Evolutionary conservation across 2,888 invertebrate species (phyloP).

Genomic region (Seira sanloemensis): DNA sequence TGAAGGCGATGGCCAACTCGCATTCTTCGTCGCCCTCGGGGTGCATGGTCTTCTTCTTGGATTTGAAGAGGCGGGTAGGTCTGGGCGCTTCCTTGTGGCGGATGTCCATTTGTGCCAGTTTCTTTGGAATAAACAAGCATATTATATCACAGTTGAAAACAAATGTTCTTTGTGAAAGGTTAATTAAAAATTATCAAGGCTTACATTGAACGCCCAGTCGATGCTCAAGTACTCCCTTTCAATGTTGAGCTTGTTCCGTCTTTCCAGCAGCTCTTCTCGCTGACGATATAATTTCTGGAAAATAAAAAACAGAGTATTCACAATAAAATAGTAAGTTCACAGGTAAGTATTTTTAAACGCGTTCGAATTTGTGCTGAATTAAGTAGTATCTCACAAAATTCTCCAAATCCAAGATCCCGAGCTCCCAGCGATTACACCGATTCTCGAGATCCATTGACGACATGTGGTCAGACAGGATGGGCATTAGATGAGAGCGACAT

Average conservation of each 20-base stretch:
- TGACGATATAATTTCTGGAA: slow-evolving; percentile 58
- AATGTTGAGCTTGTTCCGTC: slow-evolving; percentile 64
- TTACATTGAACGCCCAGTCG: slow-evolving; percentile 70
- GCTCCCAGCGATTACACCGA: slow-evolving; percentile 65
- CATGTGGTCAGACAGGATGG: slow-evolving; percentile 70
- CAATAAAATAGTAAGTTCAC: not conserved
- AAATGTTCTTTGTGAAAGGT: too few relatives aligned
- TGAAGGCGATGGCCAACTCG: slow-evolving; percentile 59
- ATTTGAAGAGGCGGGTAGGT: slow-evolving; percentile 1
- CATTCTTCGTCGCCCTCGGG: slow-evolving; percentile 39
- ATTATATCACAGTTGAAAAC: not conserved
- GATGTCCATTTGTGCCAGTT: slow-evolving; percentile 47
- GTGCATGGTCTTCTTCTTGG: not conserved
- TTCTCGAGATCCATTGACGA: slow-evolving; percentile 60
- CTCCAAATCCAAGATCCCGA: slow-evolving; percentile 63
- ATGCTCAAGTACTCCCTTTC: slow-evolving; percentile 68
- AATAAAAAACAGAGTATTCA: not conserved
- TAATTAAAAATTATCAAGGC: not conserved
- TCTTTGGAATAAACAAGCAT: slow-evolving; percentile 25
- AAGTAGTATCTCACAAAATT: slow-evolving; percentile 62
- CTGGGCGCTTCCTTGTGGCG: slow-evolving; percentile 35
- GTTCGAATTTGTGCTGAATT: not conserved
- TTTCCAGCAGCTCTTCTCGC: slow-evolving; percentile 65
- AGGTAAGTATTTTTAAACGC: not conserved
- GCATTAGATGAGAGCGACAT: slow-evolving; percentile 68